Percentiles rank a stretch among this genome's conserved stretches.
These are phyloP conservation scores for Drosophila ogumai DNA, from an alignment of 1,140 invertebrate species.

Conservation along the genomic window DNA sequence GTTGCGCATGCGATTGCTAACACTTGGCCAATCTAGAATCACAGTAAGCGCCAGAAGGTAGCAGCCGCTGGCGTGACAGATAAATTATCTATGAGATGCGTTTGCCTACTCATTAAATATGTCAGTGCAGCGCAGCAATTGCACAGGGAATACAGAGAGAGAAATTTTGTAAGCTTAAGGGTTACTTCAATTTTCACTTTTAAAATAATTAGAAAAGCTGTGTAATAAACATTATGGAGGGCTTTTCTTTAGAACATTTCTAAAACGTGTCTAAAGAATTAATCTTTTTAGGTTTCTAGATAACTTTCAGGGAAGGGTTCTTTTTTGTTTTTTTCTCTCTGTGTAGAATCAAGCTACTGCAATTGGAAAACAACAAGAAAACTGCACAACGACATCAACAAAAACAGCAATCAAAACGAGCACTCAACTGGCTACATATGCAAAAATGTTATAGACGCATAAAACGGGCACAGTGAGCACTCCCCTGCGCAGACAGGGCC, in stretches of 20 bases:
- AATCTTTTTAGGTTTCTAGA: too few species aligned
- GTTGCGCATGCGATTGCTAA: slow-evolving; percentile 30
- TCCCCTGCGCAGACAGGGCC: not conserved
- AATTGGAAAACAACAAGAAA: slow-evolving; percentile 47
- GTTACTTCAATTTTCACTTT: not conserved
- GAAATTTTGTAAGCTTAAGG: not conserved
- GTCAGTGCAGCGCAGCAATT: slow-evolving; percentile 44
- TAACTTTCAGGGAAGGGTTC: too few species aligned
- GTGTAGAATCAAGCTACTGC: slow-evolving; percentile 16
- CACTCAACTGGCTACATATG: slow-evolving; percentile 27
- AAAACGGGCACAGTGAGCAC: slow-evolving; percentile 26
- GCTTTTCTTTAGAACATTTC: not conserved
- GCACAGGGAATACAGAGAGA: slow-evolving; percentile 1
- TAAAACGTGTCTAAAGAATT: too few species aligned
- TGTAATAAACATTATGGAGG: too few species aligned
- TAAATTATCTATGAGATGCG: slow-evolving; percentile 69
- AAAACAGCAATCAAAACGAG: slow-evolving; percentile 23
- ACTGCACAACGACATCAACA: slow-evolving; percentile 14
- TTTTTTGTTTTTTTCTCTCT: not conserved
- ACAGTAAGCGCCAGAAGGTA: slow-evolving; percentile 10
- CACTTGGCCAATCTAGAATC: slow-evolving; percentile 20
- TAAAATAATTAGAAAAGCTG: not conserved
- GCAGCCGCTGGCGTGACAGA: slow-evolving; percentile 29
- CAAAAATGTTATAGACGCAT: slow-evolving; percentile 26
- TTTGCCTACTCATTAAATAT: slow-evolving; percentile 66